A percentile compares a stretch with the other conserved stretches of the same genome.
These are phyloP conservation scores for Dendrocincla tyrannina DNA, from an alignment of 2,797 vertebrate genomes.

Conservation along the genomic window DNA sequence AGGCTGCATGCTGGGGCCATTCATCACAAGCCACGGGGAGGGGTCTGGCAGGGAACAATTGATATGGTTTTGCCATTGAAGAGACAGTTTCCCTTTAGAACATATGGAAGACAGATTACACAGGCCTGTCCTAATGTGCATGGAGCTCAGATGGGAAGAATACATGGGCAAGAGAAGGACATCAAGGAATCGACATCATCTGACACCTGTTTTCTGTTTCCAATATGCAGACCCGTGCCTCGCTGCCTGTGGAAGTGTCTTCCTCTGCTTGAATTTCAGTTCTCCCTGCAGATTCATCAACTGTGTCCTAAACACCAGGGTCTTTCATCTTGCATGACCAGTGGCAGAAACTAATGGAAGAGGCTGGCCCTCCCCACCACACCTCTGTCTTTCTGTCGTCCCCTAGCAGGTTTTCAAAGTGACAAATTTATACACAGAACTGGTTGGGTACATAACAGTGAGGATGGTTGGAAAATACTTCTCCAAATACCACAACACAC, in stretches of 20 bases:
- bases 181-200: neutral
- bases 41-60: constrained; percentile 50
- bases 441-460: neutral
- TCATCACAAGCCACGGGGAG: constrained; percentile 36
- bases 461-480: neutral
- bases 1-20: constrained; percentile 59
- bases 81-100: constrained; percentile 51
- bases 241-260: neutral
- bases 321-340: neutral
- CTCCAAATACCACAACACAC: neutral
- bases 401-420: neutral
- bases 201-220: constrained; percentile 21
- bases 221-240: neutral
- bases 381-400: neutral
- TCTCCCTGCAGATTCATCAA: neutral
- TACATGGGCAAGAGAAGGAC: neutral
- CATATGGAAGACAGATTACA: constrained; percentile 68
- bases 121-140: neutral
- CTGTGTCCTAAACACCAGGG: neutral
- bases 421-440: neutral
- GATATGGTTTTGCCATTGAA: constrained; percentile 45
- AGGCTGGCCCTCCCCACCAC: neutral
- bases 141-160: constrained; percentile 15
- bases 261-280: neutral
- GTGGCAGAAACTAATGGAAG: neutral